These are phyloP conservation scores for Tetanocera ferruginea DNA, from an alignment of 2,888 invertebrate species.

Conservation along the genomic window DNA sequence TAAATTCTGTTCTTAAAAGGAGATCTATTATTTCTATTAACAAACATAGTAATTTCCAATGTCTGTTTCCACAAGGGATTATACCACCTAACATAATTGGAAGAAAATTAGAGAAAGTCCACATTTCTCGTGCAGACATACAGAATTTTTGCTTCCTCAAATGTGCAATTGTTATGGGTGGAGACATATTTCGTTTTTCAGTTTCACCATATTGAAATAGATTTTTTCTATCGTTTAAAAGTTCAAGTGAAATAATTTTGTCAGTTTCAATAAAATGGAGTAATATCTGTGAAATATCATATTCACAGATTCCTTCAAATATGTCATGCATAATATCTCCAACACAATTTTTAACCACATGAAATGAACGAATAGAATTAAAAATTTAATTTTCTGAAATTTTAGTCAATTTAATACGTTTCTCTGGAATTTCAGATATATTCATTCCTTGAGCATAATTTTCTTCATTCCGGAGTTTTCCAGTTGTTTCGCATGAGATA, in stretches of 20 bases:
- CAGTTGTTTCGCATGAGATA: neutral
- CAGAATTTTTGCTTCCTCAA: constrained; percentile 25
- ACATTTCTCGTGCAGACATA: constrained; percentile 39
- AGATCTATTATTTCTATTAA: neutral
- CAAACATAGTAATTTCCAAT: neutral
- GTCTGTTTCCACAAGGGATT: constrained; percentile 10
- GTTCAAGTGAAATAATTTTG: constrained; percentile 10
- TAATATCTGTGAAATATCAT: constrained; percentile 37
- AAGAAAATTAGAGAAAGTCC: constrained; percentile 41
- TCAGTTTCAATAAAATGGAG: constrained; percentile 25
- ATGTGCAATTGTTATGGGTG: constrained; percentile 17
- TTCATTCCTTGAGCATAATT: neutral
- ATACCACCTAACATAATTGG: constrained; percentile 42
- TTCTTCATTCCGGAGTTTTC: neutral
- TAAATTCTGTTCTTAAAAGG: neutral
- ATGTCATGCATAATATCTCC: constrained; percentile 43
- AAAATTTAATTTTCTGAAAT: constrained; percentile 17
- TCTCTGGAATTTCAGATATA: constrained; percentile 1
- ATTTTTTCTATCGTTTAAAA: neutral
- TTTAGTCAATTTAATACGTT: constrained; percentile 40
- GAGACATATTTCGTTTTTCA: constrained; percentile 29
- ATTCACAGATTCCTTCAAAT: constrained; percentile 15
- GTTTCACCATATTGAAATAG: constrained; percentile 31
- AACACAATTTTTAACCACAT: constrained; percentile 23
- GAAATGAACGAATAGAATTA: too few species aligned